Percentiles rank a stretch among this genome's conserved stretches.
These are phyloP conservation scores for Erpetoichthys calabaricus DNA, from an alignment of 2,797 vertebrate genomes.

Conservation along the genomic window DNA sequence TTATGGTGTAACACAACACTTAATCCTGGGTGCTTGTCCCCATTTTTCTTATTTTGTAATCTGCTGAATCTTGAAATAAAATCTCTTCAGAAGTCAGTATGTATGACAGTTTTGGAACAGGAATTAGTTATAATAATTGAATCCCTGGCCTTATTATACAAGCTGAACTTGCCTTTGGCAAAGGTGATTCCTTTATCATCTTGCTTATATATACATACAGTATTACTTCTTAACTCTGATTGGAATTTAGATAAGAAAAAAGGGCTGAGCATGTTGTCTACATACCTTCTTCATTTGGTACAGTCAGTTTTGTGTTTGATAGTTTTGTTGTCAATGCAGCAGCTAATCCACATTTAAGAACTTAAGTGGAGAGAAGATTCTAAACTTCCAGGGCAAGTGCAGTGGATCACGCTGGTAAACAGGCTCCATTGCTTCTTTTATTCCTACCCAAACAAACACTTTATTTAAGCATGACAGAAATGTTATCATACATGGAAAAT, in stretches of 20 bases:
- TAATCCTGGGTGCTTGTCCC: too few species aligned
- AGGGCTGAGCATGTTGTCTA: background rate
- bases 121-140: conserved; percentile 9
- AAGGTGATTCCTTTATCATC: conserved; percentile 2
- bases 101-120: conserved; percentile 9
- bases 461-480: too few species aligned
- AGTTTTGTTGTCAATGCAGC: too few species aligned
- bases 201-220: conserved; percentile 1
- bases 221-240: conserved; percentile 4
- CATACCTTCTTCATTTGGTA: background rate
- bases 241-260: background rate
- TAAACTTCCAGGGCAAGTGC: too few species aligned
- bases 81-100: conserved; percentile 5
- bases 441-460: too few species aligned
- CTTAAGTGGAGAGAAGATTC: too few species aligned
- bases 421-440: too few species aligned
- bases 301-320: background rate
- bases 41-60: conserved; percentile 10
- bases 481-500: too few species aligned
- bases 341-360: too few species aligned
- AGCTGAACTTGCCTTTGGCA: background rate
- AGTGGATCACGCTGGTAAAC: too few species aligned
- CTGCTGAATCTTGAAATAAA: conserved; percentile 11
- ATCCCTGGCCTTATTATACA: conserved; percentile 10
- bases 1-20: too few species aligned